phyloP scores from a whole-genome alignment of 1,140 invertebrate genomes.

The Drosophila kurseongensis region DNA sequence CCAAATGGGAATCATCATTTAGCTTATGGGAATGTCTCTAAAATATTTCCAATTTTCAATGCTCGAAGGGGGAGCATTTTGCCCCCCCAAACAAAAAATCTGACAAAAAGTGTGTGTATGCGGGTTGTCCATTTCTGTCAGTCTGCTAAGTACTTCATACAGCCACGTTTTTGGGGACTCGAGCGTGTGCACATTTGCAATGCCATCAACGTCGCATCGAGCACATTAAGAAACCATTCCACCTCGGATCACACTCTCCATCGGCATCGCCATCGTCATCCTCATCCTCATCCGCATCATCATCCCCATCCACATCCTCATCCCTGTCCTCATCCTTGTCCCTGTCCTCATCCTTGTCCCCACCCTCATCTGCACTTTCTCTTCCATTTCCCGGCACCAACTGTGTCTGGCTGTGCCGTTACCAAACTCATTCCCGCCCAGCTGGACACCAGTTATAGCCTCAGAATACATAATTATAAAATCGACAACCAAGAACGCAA shows the following conservation, averaged over 20 bases:
- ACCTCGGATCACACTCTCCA: conserved; percentile 26
- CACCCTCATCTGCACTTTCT: background rate
- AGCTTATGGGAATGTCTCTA: conserved; percentile 44
- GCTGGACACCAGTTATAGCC: conserved; percentile 43
- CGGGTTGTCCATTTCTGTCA: conserved; percentile 16
- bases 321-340: conserved; percentile 1
- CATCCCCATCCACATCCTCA: background rate
- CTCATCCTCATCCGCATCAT: background rate
- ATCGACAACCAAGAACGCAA: conserved; percentile 21
- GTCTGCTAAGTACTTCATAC: conserved; percentile 46
- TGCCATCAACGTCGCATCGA: conserved; percentile 67
- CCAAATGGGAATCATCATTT: conserved; percentile 39
- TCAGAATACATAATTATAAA: conserved; percentile 61
- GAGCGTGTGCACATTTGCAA: conserved; percentile 64
- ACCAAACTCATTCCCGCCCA: conserved; percentile 16
- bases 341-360: background rate
- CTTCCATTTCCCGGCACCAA: background rate
- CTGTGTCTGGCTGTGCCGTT: conserved; percentile 1
- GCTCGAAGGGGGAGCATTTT: background rate
- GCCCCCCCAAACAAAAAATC: conserved; percentile 20
- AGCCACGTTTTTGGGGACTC: conserved; percentile 28
- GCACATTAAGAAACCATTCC: conserved; percentile 59
- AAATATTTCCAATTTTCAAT: conserved; percentile 47
- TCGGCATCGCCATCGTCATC: conserved; percentile 3
- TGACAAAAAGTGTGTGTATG: conserved; percentile 12